Evolutionary conservation across 1,140 invertebrate genomes (phyloP).

Genomic region (Nixonia krombeini): DNA sequence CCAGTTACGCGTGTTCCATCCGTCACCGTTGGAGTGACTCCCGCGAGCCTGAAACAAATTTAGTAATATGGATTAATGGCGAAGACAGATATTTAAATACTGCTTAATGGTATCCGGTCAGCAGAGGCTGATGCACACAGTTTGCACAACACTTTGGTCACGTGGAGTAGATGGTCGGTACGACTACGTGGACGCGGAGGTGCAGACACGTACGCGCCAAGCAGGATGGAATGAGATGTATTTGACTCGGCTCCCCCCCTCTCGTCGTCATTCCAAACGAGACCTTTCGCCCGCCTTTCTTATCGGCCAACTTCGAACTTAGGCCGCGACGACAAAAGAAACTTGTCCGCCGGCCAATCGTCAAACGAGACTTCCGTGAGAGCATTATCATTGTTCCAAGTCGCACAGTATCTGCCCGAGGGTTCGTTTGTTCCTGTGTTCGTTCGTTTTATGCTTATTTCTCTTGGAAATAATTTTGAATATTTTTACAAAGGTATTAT

Average conservation of each 20-base stretch:
- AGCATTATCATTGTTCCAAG: constrained; percentile 24
- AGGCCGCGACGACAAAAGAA: constrained; percentile 18
- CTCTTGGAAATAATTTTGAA: background rate
- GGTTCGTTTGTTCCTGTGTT: constrained; percentile 14
- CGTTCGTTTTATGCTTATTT: constrained; percentile 17
- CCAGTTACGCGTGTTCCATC: no score
- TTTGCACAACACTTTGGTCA: no score
- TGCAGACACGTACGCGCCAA: background rate
- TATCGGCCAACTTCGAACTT: constrained; percentile 22
- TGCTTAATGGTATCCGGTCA: no score
- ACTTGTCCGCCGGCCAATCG: constrained; percentile 27
- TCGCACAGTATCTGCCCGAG: constrained; percentile 1
- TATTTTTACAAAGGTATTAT: background rate
- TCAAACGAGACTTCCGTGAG: constrained; percentile 19
- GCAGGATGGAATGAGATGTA: no score
- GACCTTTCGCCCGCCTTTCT: constrained; percentile 24
- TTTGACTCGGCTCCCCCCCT: no score
- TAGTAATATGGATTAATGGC: no score
- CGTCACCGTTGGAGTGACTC: no score
- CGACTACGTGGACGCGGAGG: no score
- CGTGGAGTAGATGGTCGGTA: no score
- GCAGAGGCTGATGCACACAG: no score
- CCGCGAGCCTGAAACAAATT: no score
- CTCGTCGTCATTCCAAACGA: background rate
- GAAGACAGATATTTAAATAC: no score